Evolutionary conservation across 1,140 invertebrate genomes (phyloP), one percentile per base, ranked within the genome.

Genomic region (Drosophila kurseongensis): DNA sequence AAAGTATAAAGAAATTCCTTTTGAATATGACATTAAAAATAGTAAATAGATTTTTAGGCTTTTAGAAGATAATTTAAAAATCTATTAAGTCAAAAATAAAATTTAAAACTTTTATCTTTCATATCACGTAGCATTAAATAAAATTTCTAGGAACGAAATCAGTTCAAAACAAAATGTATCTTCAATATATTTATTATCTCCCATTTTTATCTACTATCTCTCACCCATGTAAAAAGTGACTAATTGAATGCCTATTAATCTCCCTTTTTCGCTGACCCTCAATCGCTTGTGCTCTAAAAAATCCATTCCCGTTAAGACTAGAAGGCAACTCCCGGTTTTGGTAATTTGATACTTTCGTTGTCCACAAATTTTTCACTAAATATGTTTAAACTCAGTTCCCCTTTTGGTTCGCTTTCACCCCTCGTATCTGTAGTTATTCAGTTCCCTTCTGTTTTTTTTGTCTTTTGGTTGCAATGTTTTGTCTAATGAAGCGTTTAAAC

Each of bases 401-500:
- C 40, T 51, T 55, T 51, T 29, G 78, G 75, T 78, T 83, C 63
- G 52, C 65, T 82, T 82, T 83, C 80, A 56, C 47, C 41, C 48
- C 48, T 41, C 29, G 16, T 12, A 12, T 29, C 50, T 18, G 16
- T 29, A 27, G 65, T 29, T 40, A 27, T 29, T 68, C 48, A 18
- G 18, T 42, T 44, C 42, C 32, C 29, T 27, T 32, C 40, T 32
- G 36, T 50, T 40, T 38, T 40, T 40, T 36, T 45, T 45, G 41
- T 57, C 29, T 71, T 27, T 42, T 32, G 4, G 52, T 29, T 27
- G 14, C 61, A 52, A 12, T 57, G 57, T 50, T 71, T 78, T 84
- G 66, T 78, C 76, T 83, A 88, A 88, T 86, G 83, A 86, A 86
- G 83, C 83, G 79, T 88, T 56, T 77, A 88, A 86, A 83, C 60